Conservation (phyloP, 2,113 vertebrate genomes). For the Cacatua alba region DNA sequence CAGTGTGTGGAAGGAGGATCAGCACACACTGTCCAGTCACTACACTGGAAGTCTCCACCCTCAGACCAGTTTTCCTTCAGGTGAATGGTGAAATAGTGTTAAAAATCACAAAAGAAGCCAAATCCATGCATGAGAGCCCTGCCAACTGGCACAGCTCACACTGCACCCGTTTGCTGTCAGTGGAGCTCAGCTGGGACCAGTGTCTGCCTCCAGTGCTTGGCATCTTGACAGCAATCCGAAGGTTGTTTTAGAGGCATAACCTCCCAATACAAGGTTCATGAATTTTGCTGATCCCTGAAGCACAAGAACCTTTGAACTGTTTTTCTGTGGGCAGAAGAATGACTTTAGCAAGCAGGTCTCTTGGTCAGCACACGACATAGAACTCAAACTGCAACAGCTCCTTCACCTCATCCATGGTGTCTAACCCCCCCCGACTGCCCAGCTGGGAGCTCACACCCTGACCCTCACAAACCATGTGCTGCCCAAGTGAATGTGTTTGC, state of each 20-base stretch:
- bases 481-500: background rate
- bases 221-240: background rate
- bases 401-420: background rate
- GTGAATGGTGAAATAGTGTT: background rate
- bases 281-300: background rate
- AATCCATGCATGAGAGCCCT: fast-evolving
- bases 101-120: background rate
- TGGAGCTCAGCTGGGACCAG: background rate
- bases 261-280: background rate
- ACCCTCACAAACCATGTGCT: background rate
- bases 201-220: background rate
- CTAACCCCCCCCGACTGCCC: fast-evolving
- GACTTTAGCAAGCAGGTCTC: background rate
- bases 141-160: background rate
- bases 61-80: background rate
- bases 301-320: background rate
- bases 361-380: background rate
- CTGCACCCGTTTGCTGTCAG: background rate
- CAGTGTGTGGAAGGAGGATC: background rate
- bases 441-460: background rate
- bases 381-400: background rate
- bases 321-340: background rate
- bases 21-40: background rate
- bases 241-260: background rate
- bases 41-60: background rate